A percentile compares a stretch with the other conserved stretches of the same genome.
These are phyloP conservation scores for Bombus cullumanus DNA, from an alignment of 1,140 invertebrate species.

Conservation along the genomic window DNA sequence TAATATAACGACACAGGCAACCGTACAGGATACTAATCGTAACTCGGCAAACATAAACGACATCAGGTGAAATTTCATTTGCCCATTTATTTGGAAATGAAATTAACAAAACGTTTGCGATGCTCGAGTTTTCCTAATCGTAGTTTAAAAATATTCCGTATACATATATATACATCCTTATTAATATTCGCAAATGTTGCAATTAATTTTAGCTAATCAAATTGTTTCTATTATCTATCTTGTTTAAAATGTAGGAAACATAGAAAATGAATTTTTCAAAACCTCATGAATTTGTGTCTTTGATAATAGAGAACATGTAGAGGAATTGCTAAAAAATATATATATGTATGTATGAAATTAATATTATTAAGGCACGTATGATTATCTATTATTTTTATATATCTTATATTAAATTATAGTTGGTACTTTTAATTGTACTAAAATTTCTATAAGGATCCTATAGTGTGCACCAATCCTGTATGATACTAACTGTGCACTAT, in stretches of 20 bases:
- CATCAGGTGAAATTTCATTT: constrained; percentile 1
- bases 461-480: neutral
- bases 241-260: neutral
- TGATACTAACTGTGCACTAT: neutral
- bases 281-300: neutral
- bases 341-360: neutral
- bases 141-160: neutral
- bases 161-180: neutral
- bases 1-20: constrained; percentile 11
- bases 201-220: neutral
- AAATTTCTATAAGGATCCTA: neutral
- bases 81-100: neutral
- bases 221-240: neutral
- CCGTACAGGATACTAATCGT: neutral
- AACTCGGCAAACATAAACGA: neutral
- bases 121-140: neutral
- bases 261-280: too few species aligned
- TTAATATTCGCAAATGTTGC: neutral
- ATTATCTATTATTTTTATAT: neutral
- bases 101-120: neutral
- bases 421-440: neutral
- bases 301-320: neutral
- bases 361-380: too few species aligned
- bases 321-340: neutral
- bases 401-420: neutral